These are phyloP conservation scores for Macrotrachela quadricornifera DNA, from an alignment of 1,140 invertebrate genomes.

Conservation along the genomic window DNA sequence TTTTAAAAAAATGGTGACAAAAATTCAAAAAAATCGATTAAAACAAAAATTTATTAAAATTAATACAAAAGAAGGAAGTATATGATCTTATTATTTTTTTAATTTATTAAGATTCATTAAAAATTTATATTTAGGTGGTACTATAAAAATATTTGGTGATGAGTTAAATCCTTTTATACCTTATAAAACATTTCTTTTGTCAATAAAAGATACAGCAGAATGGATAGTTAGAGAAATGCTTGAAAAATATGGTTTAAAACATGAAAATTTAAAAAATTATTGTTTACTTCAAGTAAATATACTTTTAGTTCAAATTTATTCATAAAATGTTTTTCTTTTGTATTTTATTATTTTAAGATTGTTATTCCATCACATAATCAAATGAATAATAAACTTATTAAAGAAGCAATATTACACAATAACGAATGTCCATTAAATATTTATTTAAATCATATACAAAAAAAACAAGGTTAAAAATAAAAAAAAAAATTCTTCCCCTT, in stretches of 20 bases:
- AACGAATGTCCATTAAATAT: slow-evolving; percentile 88
- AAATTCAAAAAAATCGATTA: no score
- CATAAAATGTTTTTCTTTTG: no score
- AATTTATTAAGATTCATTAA: no score
- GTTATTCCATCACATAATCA: no score
- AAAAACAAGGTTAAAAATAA: no score
- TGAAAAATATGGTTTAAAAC: slow-evolving; percentile 77
- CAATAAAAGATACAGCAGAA: slow-evolving; percentile 68
- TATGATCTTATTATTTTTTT: no score
- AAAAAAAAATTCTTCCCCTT: no score
- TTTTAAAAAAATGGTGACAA: no score
- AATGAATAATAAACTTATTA: slow-evolving; percentile 19
- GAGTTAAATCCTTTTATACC: slow-evolving; percentile 84
- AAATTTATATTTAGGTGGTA: slow-evolving; percentile 42
- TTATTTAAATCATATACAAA: slow-evolving; percentile 24
- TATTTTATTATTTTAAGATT: no score
- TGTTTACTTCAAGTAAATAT: slow-evolving; percentile 62
- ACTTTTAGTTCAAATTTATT: background rate
- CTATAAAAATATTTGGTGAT: slow-evolving; percentile 90
- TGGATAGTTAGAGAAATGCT: slow-evolving; percentile 84
- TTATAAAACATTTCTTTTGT: slow-evolving; percentile 86
- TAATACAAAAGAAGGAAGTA: no score
- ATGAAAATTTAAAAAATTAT: slow-evolving; percentile 65
- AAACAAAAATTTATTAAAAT: no score
- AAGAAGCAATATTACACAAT: slow-evolving; percentile 78